Base-by-base conservation (phyloP, 2,888 invertebrate genomes). In the Eulithis testata region DNA sequence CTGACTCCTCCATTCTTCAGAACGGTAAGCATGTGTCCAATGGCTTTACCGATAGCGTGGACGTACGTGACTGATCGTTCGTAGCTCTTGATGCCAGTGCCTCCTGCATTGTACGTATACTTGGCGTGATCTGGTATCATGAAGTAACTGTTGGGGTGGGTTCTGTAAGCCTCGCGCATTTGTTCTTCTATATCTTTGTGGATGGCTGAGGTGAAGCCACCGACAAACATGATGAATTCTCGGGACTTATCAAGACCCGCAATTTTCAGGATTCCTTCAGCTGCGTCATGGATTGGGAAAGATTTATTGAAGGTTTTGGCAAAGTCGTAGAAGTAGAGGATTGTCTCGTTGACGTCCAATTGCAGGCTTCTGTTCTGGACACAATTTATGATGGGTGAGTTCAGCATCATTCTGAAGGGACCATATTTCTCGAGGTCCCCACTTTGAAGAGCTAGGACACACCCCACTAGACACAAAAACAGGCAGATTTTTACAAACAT, bases 41-140 rank as follows among this genome's bases (percentile, higher is more conserved):
- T 64, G 0, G 88, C 88, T 69, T 81, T 86, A 0, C 92, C 93
- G 21, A 92, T 90, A 50, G 88, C 90, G 75, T 90, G 77, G 3
- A 90, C 88, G 60, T 91, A 85, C 68, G 76, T 84, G 6, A 91
- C 90, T 0, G 92, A 88, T 62, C 91, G 80, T 64, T 89, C 89
- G 65, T 92, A 93, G 59, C 91, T 87, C 66, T 85, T 88, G 1
- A 86, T 82, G 11, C 66, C 66, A 55, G 80, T 71, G 0, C 91
- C 90, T 45, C 81, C 78, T 0, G 81, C 81, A 43, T 87, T 85
- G 53, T 91, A 85, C 0, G 92, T 93, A 68, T 92, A 93, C 0
- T 78, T 78, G 1, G 90, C 90, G 73, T 92, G 93, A 56, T 93
- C 92, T 0, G 92, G 73, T n/a, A 93, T 90, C 45, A 91, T 88